Base-by-base conservation (phyloP, 2,113 vertebrate species). In the Fulica atra region DNA sequence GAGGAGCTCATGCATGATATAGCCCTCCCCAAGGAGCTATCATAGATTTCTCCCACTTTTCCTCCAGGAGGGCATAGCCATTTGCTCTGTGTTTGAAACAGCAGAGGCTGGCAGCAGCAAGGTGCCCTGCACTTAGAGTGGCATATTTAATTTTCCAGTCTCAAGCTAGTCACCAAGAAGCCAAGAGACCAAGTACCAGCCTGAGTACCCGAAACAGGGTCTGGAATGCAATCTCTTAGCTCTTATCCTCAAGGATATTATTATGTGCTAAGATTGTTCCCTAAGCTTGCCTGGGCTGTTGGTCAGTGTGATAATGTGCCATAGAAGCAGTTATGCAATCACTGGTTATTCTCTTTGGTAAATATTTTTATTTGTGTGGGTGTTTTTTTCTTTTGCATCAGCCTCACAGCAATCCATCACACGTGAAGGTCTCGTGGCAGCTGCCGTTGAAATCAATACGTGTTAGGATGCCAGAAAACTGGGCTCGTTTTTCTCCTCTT, bases 401-500 rank as follows among this genome's bases (percentile, higher is more conserved):
- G 26, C 66, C 86, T 78, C 86, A 56, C 7, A 8, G 69, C 54
- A 64, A 94, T 95, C 83, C 65, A 84, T 97, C 93, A 96, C 76
- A 81, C 2, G 28, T 88, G 93, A 93, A 78, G 65, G 88, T 64
- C 93, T 95, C 1, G 0, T 95, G 95, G 83, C 77, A 94, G 91
- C 69, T 92, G 86, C 90, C 87, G 95, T 85, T 95, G 86, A 93
- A 95, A 96, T 95, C 95, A 93, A 94, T 94, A 93, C 31, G 69
- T 65, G 92, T 84, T 86, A 92, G 80, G 80, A 96, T 92, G 70
- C 95, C 79, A 88, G 92, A 94, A 95, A 78, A 95, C 93, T 80
- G 87, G 92, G 79, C 72, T 96, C 87, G 84, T 96, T 96, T 96
- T 91, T 96, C 95, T 96, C 81, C 26, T 83, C 81, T 93, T 95